Evolutionary conservation across 2,797 vertebrate genomes (phyloP).

Genomic region (Peromyscus attwateri): DNA sequence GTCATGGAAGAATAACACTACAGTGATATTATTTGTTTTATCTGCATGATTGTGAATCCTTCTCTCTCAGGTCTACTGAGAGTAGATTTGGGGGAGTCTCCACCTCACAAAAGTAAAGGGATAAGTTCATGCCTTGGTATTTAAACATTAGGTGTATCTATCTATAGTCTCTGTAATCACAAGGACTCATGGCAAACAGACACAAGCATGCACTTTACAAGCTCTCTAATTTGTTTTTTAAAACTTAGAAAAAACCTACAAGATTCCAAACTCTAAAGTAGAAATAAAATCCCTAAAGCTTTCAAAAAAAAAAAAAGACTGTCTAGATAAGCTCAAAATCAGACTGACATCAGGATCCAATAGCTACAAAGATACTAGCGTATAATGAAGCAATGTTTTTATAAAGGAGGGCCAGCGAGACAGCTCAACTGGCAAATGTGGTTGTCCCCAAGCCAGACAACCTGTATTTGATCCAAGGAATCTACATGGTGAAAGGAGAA

Average conservation of each 20-base stretch:
- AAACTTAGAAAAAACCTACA: neutral
- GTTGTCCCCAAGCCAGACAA: neutral
- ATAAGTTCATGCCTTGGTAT: conserved; percentile 40
- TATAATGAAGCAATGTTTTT: conserved; percentile 48
- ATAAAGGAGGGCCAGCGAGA: neutral
- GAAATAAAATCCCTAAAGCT: conserved; percentile 37
- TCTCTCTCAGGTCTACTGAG: conserved; percentile 25
- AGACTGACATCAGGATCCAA: conserved; percentile 34
- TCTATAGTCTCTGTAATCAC: neutral
- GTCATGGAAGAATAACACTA: conserved; percentile 2
- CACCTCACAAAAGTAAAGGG: neutral
- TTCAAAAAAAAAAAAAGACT: conserved; percentile 44
- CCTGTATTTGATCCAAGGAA: neutral
- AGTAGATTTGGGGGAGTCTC: conserved; percentile 4
- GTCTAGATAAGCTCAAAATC: conserved; percentile 65
- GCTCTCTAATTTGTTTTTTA: conserved; percentile 19
- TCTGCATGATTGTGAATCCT: conserved; percentile 23
- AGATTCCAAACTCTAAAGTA: conserved; percentile 57
- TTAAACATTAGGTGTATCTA: conserved; percentile 34
- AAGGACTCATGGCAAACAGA: conserved; percentile 9
- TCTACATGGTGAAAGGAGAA: neutral
- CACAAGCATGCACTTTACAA: conserved; percentile 27
- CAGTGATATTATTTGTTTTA: conserved; percentile 29
- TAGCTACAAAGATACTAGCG: neutral
- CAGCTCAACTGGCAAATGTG: neutral